phyloP scores from a whole-genome alignment of 2,113 vertebrate species.

The Piaya cayana region DNA sequence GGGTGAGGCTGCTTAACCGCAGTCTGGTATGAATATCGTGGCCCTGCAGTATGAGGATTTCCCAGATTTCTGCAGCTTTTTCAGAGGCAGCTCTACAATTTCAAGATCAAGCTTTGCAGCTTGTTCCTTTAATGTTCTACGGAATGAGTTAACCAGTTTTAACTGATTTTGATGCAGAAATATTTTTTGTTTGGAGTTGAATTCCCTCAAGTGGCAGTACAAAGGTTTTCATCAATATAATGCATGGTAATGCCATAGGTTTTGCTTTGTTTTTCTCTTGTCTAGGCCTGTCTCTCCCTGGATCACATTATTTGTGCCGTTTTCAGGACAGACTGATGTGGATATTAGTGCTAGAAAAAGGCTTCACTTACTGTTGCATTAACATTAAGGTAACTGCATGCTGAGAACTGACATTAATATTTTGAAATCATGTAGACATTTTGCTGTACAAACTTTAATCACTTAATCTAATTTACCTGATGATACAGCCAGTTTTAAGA shows the following conservation, averaged over 20 bases:
- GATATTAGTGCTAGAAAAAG: constrained; percentile 92
- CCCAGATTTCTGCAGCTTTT: neutral
- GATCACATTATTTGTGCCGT: constrained; percentile 94
- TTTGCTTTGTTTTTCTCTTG: neutral
- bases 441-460: neutral
- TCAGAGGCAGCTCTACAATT: neutral
- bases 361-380: constrained; percentile 93
- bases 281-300: constrained; percentile 87
- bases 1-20: neutral
- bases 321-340: constrained; percentile 95
- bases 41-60: neutral
- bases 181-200: neutral
- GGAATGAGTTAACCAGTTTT: neutral
- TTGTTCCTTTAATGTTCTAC: neutral
- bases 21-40: neutral
- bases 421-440: neutral
- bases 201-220: neutral
- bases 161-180: neutral
- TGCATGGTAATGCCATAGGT: neutral
- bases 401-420: neutral
- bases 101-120: neutral
- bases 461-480: neutral
- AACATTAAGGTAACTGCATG: constrained; percentile 89
- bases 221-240: neutral
- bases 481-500: neutral